Evolutionary conservation across 2,113 vertebrate species (phyloP), one percentile per base, ranked within the genome.

Genomic region (Irena cyanogastra): DNA sequence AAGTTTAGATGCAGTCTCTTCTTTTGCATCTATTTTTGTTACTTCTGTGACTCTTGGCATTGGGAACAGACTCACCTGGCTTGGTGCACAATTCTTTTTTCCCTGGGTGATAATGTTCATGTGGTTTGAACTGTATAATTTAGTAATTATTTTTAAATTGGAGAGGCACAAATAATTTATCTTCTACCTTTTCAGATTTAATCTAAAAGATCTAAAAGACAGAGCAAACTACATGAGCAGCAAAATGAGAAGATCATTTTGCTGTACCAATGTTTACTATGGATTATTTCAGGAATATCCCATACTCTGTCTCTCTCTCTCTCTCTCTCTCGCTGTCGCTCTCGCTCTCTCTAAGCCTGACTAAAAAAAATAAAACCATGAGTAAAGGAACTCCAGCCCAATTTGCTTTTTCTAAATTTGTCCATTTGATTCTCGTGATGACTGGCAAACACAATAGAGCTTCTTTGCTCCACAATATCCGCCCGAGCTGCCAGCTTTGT

Each of bases 401-500:
- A 49, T 94, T 91, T 85, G 85, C 83, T 90, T 94, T 57, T 94
- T 97, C 93, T 97, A 96, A 91, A 95, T 96, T 92, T 91, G 88
- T 92, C 96, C 91, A 93, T 94, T 92, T 76, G 83, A 74, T 97
- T 94, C 94, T 96, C 82, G 52, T 96, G 97, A 96, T 94, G 87
- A 94, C 90, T 96, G 95, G 95, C 94, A 92, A 97, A 95, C 96
- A 97, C 93, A 96, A 96, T 94, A 91, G 95, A 80, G 74, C 88
- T 95, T 56, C 95, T 92, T 78, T 85, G 90, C 95, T 97, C 93
- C 84, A 96, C 95, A 95, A 93, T 97, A 96, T 97, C 96, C 95
- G 66, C 89, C 91, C 89, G 77, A 64, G 93, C 96, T 97, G 97
- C 97, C 97, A 98, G 95, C 89, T 97, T 96, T 96, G 97, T 97